Conservation (phyloP, 2,113 vertebrate genomes). For the Rhegmatorhina hoffmannsi region DNA sequence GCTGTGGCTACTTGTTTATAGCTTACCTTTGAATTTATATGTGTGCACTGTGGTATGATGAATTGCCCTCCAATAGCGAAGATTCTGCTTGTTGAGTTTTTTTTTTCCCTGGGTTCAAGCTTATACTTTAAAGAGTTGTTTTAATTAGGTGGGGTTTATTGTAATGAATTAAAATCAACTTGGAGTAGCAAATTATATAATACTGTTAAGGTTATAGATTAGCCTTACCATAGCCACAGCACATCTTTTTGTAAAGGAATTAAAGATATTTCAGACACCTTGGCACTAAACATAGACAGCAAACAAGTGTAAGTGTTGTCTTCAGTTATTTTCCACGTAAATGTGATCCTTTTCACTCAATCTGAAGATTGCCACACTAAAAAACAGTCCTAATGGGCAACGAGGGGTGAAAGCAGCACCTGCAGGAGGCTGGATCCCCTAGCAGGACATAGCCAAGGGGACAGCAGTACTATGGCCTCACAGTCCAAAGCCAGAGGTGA, state of each 20-base stretch:
- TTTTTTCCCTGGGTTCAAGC: conserved; percentile 35
- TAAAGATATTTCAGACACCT: conserved; percentile 31
- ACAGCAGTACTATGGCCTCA: neutral
- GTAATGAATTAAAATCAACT: conserved; percentile 76
- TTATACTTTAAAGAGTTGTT: conserved; percentile 73
- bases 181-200: conserved; percentile 73
- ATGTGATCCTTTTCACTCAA: neutral
- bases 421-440: neutral
- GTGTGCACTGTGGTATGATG: conserved; percentile 30
- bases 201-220: conserved; percentile 65
- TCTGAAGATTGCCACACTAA: neutral
- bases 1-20: conserved; percentile 72
- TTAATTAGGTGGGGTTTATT: conserved; percentile 70
- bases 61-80: conserved; percentile 29
- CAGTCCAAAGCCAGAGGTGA: neutral
- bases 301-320: neutral
- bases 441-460: neutral
- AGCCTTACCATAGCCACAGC: conserved; percentile 75
- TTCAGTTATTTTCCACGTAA: neutral
- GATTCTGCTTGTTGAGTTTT: neutral
- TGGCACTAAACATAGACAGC: neutral
- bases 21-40: conserved; percentile 71
- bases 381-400: neutral
- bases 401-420: neutral
- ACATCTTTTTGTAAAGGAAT: conserved; percentile 62